A percentile compares a stretch with the other conserved stretches of the same genome.
phyloP scores from a whole-genome alignment of 2,797 vertebrate genomes.

The Gephyroberyx darwinii region DNA sequence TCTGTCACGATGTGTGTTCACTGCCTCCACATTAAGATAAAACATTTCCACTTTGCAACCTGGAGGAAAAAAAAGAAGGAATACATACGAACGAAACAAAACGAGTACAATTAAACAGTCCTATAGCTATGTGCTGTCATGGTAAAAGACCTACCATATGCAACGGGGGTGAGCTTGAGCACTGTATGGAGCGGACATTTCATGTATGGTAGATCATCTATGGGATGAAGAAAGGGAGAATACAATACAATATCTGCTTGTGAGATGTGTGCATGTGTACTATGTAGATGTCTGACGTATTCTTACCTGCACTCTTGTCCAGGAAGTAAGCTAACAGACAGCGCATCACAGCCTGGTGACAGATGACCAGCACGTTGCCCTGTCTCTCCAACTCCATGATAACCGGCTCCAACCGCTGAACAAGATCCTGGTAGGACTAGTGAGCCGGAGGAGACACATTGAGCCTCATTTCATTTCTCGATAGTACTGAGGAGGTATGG shows the following conservation, averaged over 20 bases:
- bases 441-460: constrained; percentile 22
- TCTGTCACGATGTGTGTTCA: constrained; percentile 94
- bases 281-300: neutral
- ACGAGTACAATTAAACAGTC: neutral
- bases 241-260: neutral
- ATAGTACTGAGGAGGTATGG: no score
- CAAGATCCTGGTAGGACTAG: constrained; percentile 97
- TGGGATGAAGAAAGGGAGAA: constrained; percentile 32
- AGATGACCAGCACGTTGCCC: constrained; percentile 92
- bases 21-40: constrained; percentile 91
- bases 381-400: constrained; percentile 98
- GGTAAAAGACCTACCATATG: constrained; percentile 86
- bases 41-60: constrained; percentile 97
- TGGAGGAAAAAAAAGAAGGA: constrained; percentile 56
- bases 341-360: constrained; percentile 98
- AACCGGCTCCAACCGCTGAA: constrained; percentile 94
- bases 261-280: neutral
- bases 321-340: constrained; percentile 97
- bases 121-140: neutral
- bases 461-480: neutral
- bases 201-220: constrained; percentile 95
- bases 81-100: neutral
- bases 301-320: constrained; percentile 93
- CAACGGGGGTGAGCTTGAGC: constrained; percentile 93
- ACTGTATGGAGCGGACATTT: constrained; percentile 95